These are phyloP conservation scores for Melikaiella ostensackeni DNA, from an alignment of 2,888 invertebrate species.

Conservation along the genomic window DNA sequence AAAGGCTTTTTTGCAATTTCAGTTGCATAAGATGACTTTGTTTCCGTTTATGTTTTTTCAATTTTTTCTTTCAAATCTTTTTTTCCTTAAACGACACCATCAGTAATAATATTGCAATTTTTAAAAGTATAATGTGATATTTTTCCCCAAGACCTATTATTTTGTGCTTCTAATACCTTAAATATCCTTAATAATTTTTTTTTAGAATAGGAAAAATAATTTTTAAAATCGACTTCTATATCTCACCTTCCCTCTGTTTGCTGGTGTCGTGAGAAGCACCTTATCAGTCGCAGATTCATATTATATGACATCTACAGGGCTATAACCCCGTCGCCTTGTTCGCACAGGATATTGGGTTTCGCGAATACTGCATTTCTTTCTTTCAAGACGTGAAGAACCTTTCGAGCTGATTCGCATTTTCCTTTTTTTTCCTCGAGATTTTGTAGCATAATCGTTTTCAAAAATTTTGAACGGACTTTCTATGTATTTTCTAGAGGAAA, in stretches of 20 bases:
- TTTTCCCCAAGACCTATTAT: too few species aligned
- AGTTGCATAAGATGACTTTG: too few species aligned
- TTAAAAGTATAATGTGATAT: too few species aligned
- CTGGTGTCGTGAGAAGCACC: constrained; percentile 63
- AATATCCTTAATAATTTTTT: too few species aligned
- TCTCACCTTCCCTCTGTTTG: constrained; percentile 44
- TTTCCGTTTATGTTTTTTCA: too few species aligned
- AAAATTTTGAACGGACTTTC: neutral
- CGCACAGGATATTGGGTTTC: constrained; percentile 67
- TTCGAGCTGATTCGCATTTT: constrained; percentile 1
- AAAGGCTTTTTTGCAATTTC: too few species aligned
- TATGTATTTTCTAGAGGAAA: neutral
- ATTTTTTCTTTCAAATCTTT: too few species aligned
- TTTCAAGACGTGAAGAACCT: constrained; percentile 39
- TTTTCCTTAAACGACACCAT: too few species aligned
- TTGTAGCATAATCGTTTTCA: neutral
- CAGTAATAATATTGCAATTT: too few species aligned
- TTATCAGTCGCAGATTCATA: constrained; percentile 64
- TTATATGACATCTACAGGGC: constrained; percentile 63
- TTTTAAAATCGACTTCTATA: constrained; percentile 23
- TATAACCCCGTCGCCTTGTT: constrained; percentile 65
- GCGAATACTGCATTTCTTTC: constrained; percentile 63
- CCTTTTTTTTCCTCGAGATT: neutral
- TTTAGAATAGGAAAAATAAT: too few species aligned
- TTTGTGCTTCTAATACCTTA: too few species aligned